Evolutionary conservation across 2,113 vertebrate species (phyloP), one percentile per base, ranked within the genome.

Genomic region (Pseudopodoces humilis): DNA sequence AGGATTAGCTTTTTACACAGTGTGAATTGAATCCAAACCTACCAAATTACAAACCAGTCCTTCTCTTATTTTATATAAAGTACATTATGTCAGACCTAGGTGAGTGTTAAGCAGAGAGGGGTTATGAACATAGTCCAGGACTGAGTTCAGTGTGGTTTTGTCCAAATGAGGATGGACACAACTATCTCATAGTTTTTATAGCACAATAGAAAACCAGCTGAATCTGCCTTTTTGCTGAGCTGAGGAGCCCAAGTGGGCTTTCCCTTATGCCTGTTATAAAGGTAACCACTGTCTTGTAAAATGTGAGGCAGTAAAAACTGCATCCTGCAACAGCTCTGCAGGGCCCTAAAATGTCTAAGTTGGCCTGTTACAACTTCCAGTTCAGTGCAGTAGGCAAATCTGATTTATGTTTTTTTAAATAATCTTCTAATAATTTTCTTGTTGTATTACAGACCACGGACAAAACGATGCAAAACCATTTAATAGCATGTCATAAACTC

Each of bases 261-360:
- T 92, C 31, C 74, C 33, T 87, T 82, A 60, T 72, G 74, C 53
- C 46, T 79, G 15, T 76, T 91, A 35, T 2, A 65, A 83, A 91
- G 78, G 67, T 86, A 94, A 88, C 76, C 9, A 41, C 56, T 86
- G 68, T 65, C 91, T 91, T 92, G 67, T 96, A 95, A 95, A 97
- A 96, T 2, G 4, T 2, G 16, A 80, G 55, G 70, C 82, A 85
- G 82, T 91, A 92, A 95, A 95, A 95, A 18, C 63, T n/a, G 24
- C 67, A 53, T 85, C 55, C 79, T 92, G 33, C 59, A 77, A 47
- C 80, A 83, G 39, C 53, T 90, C 70, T 93, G 44, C 68, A 67
- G 60, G 18, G 47, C 76, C 63, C 85, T 86, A 84, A 92, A 83
- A 63, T 37, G 35, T 88, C 68, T 28, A 77, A 64, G 63, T 60